Evolutionary conservation across 2,113 vertebrate genomes (phyloP).

Genomic region (Salvelinus fontinalis): DNA sequence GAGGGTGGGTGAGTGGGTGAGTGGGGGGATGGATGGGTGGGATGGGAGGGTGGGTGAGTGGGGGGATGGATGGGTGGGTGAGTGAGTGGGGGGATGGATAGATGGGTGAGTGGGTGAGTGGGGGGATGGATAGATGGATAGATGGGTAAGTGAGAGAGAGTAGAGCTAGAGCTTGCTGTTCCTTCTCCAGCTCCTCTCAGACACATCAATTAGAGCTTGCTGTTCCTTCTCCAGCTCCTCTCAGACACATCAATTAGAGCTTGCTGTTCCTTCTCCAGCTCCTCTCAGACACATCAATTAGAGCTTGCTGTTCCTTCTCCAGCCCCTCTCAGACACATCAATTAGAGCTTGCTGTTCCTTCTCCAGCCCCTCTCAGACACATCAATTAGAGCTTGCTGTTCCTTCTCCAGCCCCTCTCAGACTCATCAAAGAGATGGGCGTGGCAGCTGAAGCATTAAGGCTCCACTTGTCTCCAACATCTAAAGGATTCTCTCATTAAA

Average conservation of each 20-base stretch:
- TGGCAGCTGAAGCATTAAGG: neutral
- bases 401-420: neutral
- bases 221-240: too few relatives aligned
- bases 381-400: neutral
- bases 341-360: neutral
- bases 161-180: neutral
- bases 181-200: neutral
- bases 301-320: neutral
- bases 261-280: too few relatives aligned
- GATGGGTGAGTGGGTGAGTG: too few relatives aligned
- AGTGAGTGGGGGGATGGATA: too few relatives aligned
- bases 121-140: accelerated
- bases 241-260: neutral
- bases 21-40: too few relatives aligned
- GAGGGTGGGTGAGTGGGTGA: accelerated
- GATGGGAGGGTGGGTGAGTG: too few relatives aligned
- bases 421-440: neutral
- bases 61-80: too few relatives aligned
- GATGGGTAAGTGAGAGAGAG: too few relatives aligned
- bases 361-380: neutral
- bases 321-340: neutral
- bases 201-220: neutral
- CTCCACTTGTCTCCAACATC: neutral
- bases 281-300: neutral
- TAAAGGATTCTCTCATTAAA: neutral